Base-by-base conservation (phyloP, 2,888 invertebrate genomes). In the Mesorhabditis sp. region DNA sequence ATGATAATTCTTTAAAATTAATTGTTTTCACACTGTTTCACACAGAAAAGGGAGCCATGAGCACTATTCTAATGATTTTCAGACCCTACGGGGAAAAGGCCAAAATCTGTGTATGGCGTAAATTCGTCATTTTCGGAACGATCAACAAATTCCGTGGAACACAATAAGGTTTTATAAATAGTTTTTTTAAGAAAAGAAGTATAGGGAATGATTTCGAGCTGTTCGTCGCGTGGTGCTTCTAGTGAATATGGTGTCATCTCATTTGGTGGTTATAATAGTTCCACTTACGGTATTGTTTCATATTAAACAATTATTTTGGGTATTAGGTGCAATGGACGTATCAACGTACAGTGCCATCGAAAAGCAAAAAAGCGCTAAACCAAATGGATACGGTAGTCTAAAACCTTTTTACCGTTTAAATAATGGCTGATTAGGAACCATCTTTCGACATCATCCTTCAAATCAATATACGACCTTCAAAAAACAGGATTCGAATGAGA, bases 51-150 rank as follows among this genome's bases (percentile, higher is more conserved):
- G 28, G 28, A 28, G 28, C 28, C 28, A 28, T 28, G 28, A 28
- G 28, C 28, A 28, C 28, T 28, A 28, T 28, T 28, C 28, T 28
- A 28, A 28, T 28, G 28, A 28, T 28, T 28, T 28, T 28, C 28
- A 28, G 28, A 28, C 28, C 28, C 28, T 28, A 28, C 28, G 28
- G 28, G 28, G 28, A 28, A 28, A 28, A 15, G 45, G 10, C 69
- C 67, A 58, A 68, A 66, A 63, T 74, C 76, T 65, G 74, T 76
- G 4, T 74, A 76, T 62, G 78, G 78, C 4, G 74, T 78, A 61
- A 78, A 78, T 45, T 78, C 78, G 5, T 76, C 78, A 2, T 78
- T 78, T 45, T 78, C 78, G 3, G 67, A 50, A 13, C 58, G 58
- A 50, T 50, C 58, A 10, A n/a, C n/a, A 13, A n/a, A 50, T 50